A percentile compares a stretch with the other conserved stretches of the same genome.
Conservation (phyloP, 2,888 invertebrate species). For the Phanerotoma sp. region DNA sequence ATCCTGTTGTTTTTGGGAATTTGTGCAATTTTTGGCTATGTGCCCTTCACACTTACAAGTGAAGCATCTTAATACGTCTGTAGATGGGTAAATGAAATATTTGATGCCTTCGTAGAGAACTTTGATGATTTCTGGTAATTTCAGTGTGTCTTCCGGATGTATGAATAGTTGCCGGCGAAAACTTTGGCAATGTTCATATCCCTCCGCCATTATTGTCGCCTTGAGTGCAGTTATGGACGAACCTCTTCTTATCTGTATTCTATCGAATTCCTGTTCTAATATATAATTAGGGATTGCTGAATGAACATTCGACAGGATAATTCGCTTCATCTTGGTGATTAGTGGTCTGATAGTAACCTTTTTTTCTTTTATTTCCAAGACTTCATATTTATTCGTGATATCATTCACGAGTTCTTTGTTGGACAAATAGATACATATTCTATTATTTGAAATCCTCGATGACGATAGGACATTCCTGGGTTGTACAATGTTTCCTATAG, state of each 20-base stretch:
- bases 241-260: slow-evolving; percentile 25
- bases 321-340: slow-evolving; percentile 24
- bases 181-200: slow-evolving; percentile 32
- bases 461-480: no score
- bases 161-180: slow-evolving; percentile 35
- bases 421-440: neutral
- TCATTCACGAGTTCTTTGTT: neutral
- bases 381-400: slow-evolving; percentile 22
- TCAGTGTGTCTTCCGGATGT: slow-evolving; percentile 6
- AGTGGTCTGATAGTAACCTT: slow-evolving; percentile 26
- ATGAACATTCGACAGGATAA: slow-evolving; percentile 36
- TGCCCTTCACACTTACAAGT: slow-evolving; percentile 33
- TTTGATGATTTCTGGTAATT: neutral
- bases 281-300: slow-evolving; percentile 21
- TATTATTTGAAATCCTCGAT: slow-evolving; percentile 1
- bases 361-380: slow-evolving; percentile 20
- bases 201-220: slow-evolving; percentile 24
- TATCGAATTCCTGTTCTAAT: slow-evolving; percentile 27
- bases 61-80: slow-evolving; percentile 27
- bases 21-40: slow-evolving; percentile 5
- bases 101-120: slow-evolving; percentile 4
- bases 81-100: slow-evolving; percentile 31
- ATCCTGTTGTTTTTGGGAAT: neutral
- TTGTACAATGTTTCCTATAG: no score
- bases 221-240: slow-evolving; percentile 32